Evolutionary conservation across 2,888 invertebrate species (phyloP).

Genomic region (Hypercompe scribonia): DNA sequence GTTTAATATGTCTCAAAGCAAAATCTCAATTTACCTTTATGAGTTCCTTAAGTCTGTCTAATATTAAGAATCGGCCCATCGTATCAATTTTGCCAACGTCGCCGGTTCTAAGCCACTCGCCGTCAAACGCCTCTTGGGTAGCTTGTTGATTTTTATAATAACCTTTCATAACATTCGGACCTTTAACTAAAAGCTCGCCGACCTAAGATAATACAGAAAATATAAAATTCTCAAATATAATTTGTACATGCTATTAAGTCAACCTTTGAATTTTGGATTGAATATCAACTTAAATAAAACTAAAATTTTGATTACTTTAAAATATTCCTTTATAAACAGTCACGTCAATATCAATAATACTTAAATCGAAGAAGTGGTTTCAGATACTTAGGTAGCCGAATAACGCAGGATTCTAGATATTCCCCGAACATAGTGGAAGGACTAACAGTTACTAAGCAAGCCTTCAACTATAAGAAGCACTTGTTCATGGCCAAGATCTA

Average conservation of each 20-base stretch:
- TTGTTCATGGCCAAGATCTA: no score
- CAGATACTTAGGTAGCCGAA: no score
- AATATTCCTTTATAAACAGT: no score
- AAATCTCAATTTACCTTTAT: slow-evolving; percentile 87
- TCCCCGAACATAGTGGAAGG: no score
- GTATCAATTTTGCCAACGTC: slow-evolving; percentile 90
- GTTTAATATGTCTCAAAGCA: not conserved
- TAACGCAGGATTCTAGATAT: no score
- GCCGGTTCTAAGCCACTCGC: slow-evolving; percentile 92
- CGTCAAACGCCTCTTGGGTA: slow-evolving; percentile 86
- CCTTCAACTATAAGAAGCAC: no score
- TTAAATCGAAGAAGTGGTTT: no score
- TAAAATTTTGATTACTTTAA: no score
- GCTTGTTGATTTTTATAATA: slow-evolving; percentile 92
- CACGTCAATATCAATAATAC: no score
- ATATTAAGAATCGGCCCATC: slow-evolving; percentile 89
- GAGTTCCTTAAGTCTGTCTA: slow-evolving; percentile 92
- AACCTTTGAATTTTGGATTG: no score
- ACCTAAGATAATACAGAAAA: slow-evolving; percentile 59
- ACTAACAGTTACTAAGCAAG: no score
- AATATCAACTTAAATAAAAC: no score
- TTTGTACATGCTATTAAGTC: not conserved
- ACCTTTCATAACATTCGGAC: slow-evolving; percentile 93
- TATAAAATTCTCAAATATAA: not conserved
- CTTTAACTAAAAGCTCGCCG: slow-evolving; percentile 91